phyloP scores from a whole-genome alignment of 2,113 vertebrate species.

The Bufo bufo region DNA sequence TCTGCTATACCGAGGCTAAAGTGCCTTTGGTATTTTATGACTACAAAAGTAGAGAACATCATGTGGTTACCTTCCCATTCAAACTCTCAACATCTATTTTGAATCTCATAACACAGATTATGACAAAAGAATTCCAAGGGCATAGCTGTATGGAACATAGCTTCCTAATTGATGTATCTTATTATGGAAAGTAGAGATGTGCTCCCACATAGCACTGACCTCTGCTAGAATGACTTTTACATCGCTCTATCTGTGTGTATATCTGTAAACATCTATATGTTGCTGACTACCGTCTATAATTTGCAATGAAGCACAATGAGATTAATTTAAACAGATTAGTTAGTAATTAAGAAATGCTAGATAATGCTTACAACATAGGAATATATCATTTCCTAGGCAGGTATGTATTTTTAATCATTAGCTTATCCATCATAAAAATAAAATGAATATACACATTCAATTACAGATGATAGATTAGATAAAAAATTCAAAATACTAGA shows the following conservation, averaged over 20 bases:
- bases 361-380: not conserved
- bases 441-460: not conserved
- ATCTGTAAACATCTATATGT: not conserved
- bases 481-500: not conserved
- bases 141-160: conserved; percentile 28
- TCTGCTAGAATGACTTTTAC: not conserved
- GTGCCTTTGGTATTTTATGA: conserved; percentile 37
- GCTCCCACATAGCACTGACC: not conserved
- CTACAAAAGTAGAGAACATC: conserved; percentile 48
- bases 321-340: not conserved
- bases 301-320: not conserved
- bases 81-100: conserved; percentile 18
- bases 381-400: not conserved
- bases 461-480: not conserved
- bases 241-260: not conserved
- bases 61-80: conserved; percentile 28
- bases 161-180: conserved; percentile 45
- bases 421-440: not conserved
- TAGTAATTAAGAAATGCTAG: not conserved
- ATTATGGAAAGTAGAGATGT: not conserved
- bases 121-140: conserved; percentile 38
- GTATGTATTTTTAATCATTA: not conserved
- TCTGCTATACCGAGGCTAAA: conserved; percentile 3
- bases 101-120: not conserved
- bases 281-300: not conserved